phyloP scores from a whole-genome alignment of 2,113 vertebrate genomes.

The Hippoglossus stenolepis region DNA sequence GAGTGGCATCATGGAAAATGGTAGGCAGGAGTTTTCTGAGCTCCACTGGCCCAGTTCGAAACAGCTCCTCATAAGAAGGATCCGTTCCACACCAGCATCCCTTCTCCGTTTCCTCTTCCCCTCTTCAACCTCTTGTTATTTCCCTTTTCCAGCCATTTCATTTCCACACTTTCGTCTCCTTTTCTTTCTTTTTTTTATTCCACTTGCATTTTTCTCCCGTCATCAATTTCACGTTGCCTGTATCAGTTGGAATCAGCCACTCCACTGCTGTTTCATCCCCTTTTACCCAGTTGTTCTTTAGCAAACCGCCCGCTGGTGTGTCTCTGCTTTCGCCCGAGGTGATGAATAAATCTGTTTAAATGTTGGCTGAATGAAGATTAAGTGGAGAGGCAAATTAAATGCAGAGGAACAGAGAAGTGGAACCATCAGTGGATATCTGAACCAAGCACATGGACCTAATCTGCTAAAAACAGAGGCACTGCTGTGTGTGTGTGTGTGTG shows the following conservation, averaged over 20 bases:
- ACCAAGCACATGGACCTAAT: slow-evolving; percentile 30
- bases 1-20: not conserved
- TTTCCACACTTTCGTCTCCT: not conserved
- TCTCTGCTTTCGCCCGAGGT: slow-evolving; percentile 59
- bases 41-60: slow-evolving; percentile 16
- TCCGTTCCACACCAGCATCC: not conserved
- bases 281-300: slow-evolving; percentile 34
- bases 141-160: not conserved
- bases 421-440: slow-evolving; percentile 41
- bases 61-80: too few species aligned
- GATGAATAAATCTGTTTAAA: slow-evolving; percentile 66
- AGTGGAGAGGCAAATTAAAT: slow-evolving; percentile 62
- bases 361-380: slow-evolving; percentile 68
- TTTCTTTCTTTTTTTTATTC: not conserved
- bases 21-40: slow-evolving; percentile 19
- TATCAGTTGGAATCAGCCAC: slow-evolving; percentile 51
- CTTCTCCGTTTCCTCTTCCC: not conserved
- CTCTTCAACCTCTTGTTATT: not conserved
- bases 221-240: slow-evolving; percentile 49
- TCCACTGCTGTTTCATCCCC: slow-evolving; percentile 33
- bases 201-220: slow-evolving; percentile 21
- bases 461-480: slow-evolving; percentile 21
- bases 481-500: not conserved
- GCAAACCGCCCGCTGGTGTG: slow-evolving; percentile 18
- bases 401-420: slow-evolving; percentile 43